phyloP scores from a whole-genome alignment of 2,797 vertebrate species.

The Octomys mimax region DNA sequence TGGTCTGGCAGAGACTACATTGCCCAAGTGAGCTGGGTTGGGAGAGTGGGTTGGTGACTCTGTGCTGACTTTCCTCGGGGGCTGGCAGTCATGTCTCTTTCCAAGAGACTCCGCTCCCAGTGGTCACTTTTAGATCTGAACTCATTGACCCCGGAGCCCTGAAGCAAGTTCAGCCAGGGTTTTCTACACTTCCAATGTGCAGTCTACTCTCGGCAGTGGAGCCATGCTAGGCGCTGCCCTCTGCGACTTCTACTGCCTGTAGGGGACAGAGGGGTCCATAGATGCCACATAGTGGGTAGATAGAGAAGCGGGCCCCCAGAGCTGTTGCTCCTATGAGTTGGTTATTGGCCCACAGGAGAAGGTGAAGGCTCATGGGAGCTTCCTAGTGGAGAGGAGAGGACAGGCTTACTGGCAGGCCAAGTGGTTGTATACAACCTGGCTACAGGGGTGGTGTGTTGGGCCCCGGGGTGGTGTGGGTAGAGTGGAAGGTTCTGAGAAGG shows the following conservation, averaged over 20 bases:
- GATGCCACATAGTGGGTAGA: background rate
- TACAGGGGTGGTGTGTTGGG: background rate
- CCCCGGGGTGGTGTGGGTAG: background rate
- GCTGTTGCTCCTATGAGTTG: background rate
- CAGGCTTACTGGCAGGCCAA: background rate
- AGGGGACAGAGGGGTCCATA: background rate
- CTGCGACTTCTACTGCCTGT: background rate
- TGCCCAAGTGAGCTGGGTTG: constrained; percentile 25
- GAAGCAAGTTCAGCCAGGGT: background rate
- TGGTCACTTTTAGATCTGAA: background rate
- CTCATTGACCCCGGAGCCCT: background rate
- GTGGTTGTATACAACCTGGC: background rate
- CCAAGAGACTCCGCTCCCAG: background rate
- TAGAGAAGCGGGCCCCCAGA: background rate
- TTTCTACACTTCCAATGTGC: background rate
- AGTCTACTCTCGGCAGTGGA: background rate
- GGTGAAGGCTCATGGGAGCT: background rate
- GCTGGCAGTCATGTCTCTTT: background rate
- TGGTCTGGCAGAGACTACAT: background rate
- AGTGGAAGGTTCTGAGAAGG: background rate
- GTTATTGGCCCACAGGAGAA: background rate
- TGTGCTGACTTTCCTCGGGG: background rate
- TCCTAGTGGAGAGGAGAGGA: background rate
- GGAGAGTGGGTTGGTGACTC: background rate
- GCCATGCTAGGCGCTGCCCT: background rate